phyloP scores from a whole-genome alignment of 2,797 vertebrate genomes.

The Eulemur mongoz region DNA sequence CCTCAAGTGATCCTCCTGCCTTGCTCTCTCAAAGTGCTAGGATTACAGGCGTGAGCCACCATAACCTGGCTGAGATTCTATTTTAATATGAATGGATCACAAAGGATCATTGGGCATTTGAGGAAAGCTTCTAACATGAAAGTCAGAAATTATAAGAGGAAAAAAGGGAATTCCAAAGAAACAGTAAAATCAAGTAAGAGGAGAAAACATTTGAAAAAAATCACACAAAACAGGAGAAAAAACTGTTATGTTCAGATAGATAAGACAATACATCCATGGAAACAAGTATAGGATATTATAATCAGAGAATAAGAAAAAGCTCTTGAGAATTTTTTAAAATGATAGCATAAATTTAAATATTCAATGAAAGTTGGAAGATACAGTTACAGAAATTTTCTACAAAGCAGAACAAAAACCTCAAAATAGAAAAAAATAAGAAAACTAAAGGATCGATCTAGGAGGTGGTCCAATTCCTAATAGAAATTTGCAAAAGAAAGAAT shows the following conservation, averaged over 20 bases:
- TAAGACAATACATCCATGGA: neutral
- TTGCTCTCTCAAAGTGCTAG: no score
- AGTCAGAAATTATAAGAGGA: no score
- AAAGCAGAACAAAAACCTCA: neutral
- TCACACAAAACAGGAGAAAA: neutral
- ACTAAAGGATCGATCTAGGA: neutral
- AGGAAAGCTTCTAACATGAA: no score
- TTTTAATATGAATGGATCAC: no score
- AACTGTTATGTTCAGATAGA: neutral
- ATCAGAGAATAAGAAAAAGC: neutral
- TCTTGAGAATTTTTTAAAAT: neutral
- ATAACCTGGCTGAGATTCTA: no score
- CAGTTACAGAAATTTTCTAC: neutral
- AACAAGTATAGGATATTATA: neutral
- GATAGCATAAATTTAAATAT: neutral
- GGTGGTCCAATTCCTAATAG: neutral
- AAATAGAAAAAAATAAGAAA: neutral
- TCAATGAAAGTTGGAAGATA: neutral
- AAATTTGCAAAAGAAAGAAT: neutral
- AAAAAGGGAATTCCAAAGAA: no score
- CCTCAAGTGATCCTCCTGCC: no score
- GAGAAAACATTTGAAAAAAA: neutral
- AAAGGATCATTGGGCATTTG: no score
- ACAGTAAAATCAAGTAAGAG: neutral
- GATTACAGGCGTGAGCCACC: no score